Evolutionary conservation across 92 coral and sea anemone genomes (phyloP).

Genomic region (Porites lobata): DNA sequence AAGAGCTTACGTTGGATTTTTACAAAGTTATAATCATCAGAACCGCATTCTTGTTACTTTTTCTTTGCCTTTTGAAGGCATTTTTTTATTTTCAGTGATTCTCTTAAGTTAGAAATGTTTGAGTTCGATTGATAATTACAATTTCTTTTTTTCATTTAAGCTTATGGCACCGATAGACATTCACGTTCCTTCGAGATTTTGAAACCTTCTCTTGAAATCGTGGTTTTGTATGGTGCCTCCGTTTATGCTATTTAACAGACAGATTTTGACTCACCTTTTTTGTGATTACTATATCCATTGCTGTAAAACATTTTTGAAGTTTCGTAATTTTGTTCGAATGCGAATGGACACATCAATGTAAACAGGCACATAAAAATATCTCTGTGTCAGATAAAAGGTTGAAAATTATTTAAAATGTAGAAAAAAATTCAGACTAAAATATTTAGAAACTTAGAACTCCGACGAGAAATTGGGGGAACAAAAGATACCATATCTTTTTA

Average conservation of each 20-base stretch:
- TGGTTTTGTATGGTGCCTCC: background rate
- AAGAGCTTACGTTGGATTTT: background rate
- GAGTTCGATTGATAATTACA: background rate
- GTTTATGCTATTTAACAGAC: background rate
- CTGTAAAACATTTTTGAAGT: background rate
- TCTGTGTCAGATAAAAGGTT: background rate
- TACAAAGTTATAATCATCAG: background rate
- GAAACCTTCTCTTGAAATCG: too few species aligned
- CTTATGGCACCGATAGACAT: background rate
- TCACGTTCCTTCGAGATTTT: background rate
- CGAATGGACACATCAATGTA: slow-evolving; percentile 10
- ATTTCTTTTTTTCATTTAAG: background rate
- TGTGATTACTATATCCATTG: background rate
- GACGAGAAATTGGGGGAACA: background rate
- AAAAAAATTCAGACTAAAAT: background rate
- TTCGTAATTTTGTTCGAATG: slow-evolving; percentile 1
- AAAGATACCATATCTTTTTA: background rate
- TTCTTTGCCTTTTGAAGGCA: background rate
- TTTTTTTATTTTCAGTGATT: background rate
- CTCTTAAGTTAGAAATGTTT: background rate
- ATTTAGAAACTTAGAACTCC: background rate
- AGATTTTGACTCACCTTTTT: background rate
- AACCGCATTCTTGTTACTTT: background rate
- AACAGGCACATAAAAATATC: background rate
- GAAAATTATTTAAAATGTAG: background rate